Evolutionary conservation across 2,888 invertebrate genomes (phyloP).

Genomic region (Epiblema foenella): DNA sequence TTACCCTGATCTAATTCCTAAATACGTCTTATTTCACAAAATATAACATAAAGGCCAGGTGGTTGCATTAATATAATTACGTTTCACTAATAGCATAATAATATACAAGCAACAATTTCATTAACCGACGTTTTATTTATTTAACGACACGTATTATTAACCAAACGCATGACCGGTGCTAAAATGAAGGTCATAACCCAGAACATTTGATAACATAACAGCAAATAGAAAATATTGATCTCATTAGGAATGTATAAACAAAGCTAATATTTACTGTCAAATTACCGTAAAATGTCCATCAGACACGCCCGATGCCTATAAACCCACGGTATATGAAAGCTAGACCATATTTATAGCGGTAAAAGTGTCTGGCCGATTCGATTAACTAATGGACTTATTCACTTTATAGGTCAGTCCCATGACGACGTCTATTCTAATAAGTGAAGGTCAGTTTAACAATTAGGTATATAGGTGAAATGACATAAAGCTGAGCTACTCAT

Average conservation of each 20-base stretch:
- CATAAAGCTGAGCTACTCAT: slow-evolving; percentile 27
- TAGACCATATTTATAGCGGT: slow-evolving; percentile 57
- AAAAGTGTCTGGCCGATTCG: slow-evolving; percentile 57
- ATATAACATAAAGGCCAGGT: not conserved
- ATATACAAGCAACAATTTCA: not conserved
- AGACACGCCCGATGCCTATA: slow-evolving; percentile 63
- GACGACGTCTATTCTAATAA: slow-evolving; percentile 45
- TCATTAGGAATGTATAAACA: slow-evolving; percentile 57
- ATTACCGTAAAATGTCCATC: slow-evolving; percentile 60
- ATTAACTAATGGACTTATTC: slow-evolving; percentile 62
- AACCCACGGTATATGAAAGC: slow-evolving; percentile 58
- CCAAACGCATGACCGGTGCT: slow-evolving; percentile 18
- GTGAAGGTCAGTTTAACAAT: slow-evolving; percentile 41
- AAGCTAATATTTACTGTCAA: slow-evolving; percentile 61
- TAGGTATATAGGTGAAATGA: slow-evolving; percentile 36
- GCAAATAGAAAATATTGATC: slow-evolving; percentile 50
- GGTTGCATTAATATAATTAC: not conserved
- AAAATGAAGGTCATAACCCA: slow-evolving; percentile 34
- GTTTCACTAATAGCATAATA: slow-evolving; percentile 5
- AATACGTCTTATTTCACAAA: not conserved
- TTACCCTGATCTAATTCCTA: slow-evolving; percentile 11
- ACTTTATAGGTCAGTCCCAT: slow-evolving; percentile 52
- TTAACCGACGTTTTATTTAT: no score
- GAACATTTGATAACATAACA: slow-evolving; percentile 31
- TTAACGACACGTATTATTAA: not conserved